These are phyloP conservation scores for Anser brachyrhynchus DNA, from an alignment of 2,113 vertebrate genomes.

Conservation along the genomic window DNA sequence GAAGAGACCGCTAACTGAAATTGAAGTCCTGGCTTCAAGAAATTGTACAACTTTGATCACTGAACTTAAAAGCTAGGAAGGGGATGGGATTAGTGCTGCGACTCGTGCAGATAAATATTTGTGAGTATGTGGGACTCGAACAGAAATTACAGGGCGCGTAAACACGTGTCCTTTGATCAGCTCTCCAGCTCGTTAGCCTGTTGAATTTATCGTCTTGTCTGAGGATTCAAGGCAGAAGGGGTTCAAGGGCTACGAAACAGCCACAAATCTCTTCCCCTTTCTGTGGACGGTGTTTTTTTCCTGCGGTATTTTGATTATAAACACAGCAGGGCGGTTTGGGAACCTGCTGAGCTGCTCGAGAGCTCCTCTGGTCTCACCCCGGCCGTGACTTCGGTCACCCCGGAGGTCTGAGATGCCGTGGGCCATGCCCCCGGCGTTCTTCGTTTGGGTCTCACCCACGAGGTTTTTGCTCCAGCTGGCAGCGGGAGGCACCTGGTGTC, in stretches of 20 bases:
- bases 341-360: not conserved
- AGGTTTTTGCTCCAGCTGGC: not conserved
- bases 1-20: not conserved
- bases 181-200: not conserved
- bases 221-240: not conserved
- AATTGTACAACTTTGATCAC: not conserved
- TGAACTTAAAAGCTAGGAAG: not conserved
- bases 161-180: not conserved
- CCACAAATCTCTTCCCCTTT: not conserved
- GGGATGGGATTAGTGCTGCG: not conserved
- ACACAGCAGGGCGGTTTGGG: not conserved
- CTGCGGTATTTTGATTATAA: not conserved
- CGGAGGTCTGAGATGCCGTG: not conserved
- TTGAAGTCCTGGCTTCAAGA: not conserved
- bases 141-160: not conserved
- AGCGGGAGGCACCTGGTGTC: not conserved
- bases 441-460: rapidly evolving
- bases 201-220: not conserved
- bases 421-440: not conserved
- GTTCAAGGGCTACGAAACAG: not conserved
- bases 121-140: not conserved
- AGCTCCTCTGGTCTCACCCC: not conserved
- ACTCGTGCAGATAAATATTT: not conserved
- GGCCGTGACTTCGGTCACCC: not conserved
- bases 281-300: not conserved